These are phyloP conservation scores for Wasmannia auropunctata DNA, from an alignment of 1,140 invertebrate genomes.

Conservation along the genomic window DNA sequence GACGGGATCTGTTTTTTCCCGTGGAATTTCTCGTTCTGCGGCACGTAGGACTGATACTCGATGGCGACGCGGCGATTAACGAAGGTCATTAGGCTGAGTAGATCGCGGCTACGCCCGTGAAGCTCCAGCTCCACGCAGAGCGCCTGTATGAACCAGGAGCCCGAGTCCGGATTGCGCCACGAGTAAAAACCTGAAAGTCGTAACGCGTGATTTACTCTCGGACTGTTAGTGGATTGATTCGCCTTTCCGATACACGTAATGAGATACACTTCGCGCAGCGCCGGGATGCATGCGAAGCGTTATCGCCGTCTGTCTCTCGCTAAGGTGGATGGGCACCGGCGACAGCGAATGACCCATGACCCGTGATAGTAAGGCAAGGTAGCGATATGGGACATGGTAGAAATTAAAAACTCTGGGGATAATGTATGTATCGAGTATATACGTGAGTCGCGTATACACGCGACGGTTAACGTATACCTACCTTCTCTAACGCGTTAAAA, in stretches of 20 bases:
- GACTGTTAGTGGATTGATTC: constrained; percentile 30
- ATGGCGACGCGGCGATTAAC: constrained; percentile 88
- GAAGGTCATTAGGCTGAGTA: constrained; percentile 89
- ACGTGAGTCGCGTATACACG: neutral
- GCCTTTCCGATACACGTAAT: constrained; percentile 2
- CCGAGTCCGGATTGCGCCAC: constrained; percentile 89
- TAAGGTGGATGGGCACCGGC: constrained; percentile 20
- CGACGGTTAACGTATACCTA: neutral
- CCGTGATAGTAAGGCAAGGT: neutral
- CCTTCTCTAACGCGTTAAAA: neutral
- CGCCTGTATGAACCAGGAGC: constrained; percentile 93
- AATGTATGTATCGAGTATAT: neutral
- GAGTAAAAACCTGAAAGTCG: constrained; percentile 87
- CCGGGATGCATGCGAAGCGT: neutral
- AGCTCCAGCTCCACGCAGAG: constrained; percentile 87
- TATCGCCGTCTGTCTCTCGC: neutral
- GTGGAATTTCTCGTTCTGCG: constrained; percentile 86
- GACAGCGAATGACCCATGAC: constrained; percentile 33
- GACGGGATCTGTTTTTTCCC: constrained; percentile 91
- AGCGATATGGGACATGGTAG: neutral
- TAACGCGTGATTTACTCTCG: constrained; percentile 37
- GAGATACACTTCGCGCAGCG: constrained; percentile 36
- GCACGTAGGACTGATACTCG: constrained; percentile 87
- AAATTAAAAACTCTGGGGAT: constrained; percentile 2
- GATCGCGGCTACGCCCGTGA: constrained; percentile 85